Conservation (phyloP, 1,140 invertebrate genomes). For the Drosophila mayri region DNA sequence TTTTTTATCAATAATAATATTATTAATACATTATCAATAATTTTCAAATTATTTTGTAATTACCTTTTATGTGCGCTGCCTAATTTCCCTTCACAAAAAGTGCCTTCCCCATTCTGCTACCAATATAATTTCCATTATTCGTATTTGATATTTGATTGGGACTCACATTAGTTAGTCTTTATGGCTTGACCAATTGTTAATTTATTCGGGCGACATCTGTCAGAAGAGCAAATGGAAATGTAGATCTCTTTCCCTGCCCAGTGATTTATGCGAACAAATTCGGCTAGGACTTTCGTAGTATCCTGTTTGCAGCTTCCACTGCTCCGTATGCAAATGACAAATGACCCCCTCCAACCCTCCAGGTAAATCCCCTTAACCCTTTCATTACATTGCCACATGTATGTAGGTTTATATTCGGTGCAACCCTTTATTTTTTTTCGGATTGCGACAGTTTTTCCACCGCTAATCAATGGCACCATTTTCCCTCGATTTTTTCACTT, state of each 20-base stretch:
- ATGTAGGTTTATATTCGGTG: slow-evolving; percentile 3
- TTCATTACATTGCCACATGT: slow-evolving; percentile 21
- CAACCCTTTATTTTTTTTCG: slow-evolving; percentile 31
- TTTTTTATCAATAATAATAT: too few species aligned
- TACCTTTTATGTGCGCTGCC: not conserved
- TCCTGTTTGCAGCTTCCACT: slow-evolving; percentile 49
- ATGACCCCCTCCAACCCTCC: slow-evolving; percentile 41
- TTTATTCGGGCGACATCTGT: slow-evolving; percentile 54
- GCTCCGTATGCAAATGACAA: slow-evolving; percentile 71
- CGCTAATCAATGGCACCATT: slow-evolving; percentile 66
- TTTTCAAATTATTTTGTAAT: not conserved
- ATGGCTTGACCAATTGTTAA: slow-evolving; percentile 52
- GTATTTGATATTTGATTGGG: slow-evolving; percentile 35
- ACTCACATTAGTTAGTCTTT: slow-evolving; percentile 44
- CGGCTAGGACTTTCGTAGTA: slow-evolving; percentile 23
- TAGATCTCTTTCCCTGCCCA: slow-evolving; percentile 19
- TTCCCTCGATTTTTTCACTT: slow-evolving; percentile 71
- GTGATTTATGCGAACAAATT: slow-evolving; percentile 62
- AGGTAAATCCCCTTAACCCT: slow-evolving; percentile 56
- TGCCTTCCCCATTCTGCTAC: not conserved
- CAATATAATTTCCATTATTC: too few species aligned
- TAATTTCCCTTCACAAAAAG: not conserved
- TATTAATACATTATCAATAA: not conserved
- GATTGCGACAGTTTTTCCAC: slow-evolving; percentile 47
- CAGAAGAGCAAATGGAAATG: slow-evolving; percentile 50